Evolutionary conservation across 2,888 invertebrate species (phyloP).

Genomic region (Philhelius pedissequus): DNA sequence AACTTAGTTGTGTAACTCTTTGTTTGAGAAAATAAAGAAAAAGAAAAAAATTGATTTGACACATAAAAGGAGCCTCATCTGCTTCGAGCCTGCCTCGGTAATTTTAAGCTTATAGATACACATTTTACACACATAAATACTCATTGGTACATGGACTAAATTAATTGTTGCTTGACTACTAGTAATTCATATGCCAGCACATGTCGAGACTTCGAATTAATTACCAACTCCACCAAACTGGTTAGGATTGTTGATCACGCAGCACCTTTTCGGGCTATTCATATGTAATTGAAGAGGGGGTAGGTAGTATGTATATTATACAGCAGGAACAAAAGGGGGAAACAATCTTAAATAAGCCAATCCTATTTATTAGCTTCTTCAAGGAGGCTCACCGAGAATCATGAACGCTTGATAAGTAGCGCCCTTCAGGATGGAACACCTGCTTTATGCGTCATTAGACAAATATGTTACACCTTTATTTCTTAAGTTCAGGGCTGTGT

Average conservation of each 20-base stretch:
- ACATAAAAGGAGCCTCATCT: constrained; percentile 32
- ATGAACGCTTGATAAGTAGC: constrained; percentile 9
- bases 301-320: no score
- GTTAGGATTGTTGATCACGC: constrained; percentile 57
- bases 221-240: constrained; percentile 50
- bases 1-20: constrained; percentile 5
- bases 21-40: constrained; percentile 5
- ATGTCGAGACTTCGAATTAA: constrained; percentile 61
- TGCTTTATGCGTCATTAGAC: background rate
- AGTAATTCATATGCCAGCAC: constrained; percentile 64
- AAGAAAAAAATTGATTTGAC: constrained; percentile 33
- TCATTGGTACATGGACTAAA: constrained; percentile 41
- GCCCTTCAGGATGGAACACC: background rate
- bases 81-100: background rate
- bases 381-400: constrained; percentile 9
- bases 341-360: constrained; percentile 2
- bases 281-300: constrained; percentile 44
- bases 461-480: background rate
- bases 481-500: background rate
- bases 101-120: background rate
- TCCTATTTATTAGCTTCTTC: constrained; percentile 39
- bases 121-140: background rate
- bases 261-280: constrained; percentile 37
- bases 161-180: constrained; percentile 61
- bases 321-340: background rate